Conservation (phyloP, 2,888 invertebrate genomes). For the Dasypogon diadema region DNA sequence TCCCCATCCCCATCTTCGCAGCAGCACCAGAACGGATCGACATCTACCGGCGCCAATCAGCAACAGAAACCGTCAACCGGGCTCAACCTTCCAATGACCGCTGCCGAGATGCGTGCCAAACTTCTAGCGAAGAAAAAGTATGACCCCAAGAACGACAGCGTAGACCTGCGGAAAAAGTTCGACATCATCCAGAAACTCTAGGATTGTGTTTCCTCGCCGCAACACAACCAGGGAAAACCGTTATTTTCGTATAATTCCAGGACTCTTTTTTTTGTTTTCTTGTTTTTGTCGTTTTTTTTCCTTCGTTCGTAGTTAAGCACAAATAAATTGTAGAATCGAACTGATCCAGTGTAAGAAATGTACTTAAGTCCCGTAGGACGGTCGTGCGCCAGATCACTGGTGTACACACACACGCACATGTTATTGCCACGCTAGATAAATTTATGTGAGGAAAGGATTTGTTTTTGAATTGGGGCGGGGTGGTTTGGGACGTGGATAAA, state of each 20-base stretch:
- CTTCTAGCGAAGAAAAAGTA: slow-evolving; percentile 87
- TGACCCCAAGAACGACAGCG: slow-evolving; percentile 89
- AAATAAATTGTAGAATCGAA: neutral
- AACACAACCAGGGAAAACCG: neutral
- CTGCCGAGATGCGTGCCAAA: slow-evolving; percentile 90
- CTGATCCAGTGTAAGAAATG: slow-evolving; percentile 8
- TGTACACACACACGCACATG: too few relatives aligned
- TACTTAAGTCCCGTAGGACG: too few relatives aligned
- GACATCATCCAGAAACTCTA: slow-evolving; percentile 94
- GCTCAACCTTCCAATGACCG: slow-evolving; percentile 89
- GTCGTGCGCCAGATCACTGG: too few relatives aligned
- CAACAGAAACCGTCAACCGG: slow-evolving; percentile 59
- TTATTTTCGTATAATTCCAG: neutral
- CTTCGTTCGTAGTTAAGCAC: slow-evolving; percentile 25
- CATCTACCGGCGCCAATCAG: neutral
- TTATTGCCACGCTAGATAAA: slow-evolving; percentile 33
- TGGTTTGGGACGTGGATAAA: too few relatives aligned
- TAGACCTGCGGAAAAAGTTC: slow-evolving; percentile 93
- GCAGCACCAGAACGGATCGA: slow-evolving; percentile 3
- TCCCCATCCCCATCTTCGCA: neutral
- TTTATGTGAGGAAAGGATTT: slow-evolving; percentile 6
- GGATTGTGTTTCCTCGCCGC: too few relatives aligned
- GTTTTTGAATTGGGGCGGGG: slow-evolving; percentile 5
- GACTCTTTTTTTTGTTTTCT: neutral
- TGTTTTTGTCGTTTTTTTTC: slow-evolving; percentile 5